Conservation (phyloP, 1,140 invertebrate genomes). For the Drosophila kohkoa region DNA sequence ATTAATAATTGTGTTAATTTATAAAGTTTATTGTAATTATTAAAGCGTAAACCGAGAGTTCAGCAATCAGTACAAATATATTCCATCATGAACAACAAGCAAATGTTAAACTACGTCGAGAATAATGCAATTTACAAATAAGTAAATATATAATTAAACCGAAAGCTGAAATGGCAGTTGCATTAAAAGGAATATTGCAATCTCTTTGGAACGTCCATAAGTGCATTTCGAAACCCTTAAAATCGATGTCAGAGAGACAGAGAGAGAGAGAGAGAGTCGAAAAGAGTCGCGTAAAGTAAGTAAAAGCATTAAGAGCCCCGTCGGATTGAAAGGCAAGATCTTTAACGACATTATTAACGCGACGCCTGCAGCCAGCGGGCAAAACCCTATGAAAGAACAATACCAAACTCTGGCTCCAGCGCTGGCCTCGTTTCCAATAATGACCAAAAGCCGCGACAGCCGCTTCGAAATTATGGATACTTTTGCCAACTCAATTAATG, state of each 20-base stretch:
- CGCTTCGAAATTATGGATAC: conserved; percentile 69
- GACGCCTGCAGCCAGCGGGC: conserved; percentile 5
- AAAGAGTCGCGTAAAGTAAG: background rate
- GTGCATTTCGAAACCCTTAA: conserved; percentile 56
- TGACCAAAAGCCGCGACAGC: conserved; percentile 55
- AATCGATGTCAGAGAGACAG: conserved; percentile 33
- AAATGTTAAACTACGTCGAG: background rate
- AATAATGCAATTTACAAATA: conserved; percentile 7
- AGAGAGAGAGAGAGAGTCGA: conserved; percentile 3
- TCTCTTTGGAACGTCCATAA: conserved; percentile 14
- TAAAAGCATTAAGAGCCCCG: conserved; percentile 25
- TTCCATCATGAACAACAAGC: background rate
- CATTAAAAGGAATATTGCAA: conserved; percentile 41
- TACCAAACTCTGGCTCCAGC: conserved; percentile 11
- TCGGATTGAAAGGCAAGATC: conserved; percentile 55
- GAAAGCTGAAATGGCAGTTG: conserved; percentile 13
- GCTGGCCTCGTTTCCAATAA: conserved; percentile 52
- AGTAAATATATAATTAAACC: conserved; percentile 36
- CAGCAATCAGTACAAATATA: background rate
- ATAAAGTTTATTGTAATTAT: background rate
- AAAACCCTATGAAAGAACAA: conserved; percentile 13
- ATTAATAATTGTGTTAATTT: conserved; percentile 38
- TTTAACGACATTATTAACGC: conserved; percentile 66
- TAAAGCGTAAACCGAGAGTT: background rate
- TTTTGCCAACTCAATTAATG: conserved; percentile 80